Base-by-base conservation (phyloP, 2,888 invertebrate genomes). In the Argyra leucocephala region DNA sequence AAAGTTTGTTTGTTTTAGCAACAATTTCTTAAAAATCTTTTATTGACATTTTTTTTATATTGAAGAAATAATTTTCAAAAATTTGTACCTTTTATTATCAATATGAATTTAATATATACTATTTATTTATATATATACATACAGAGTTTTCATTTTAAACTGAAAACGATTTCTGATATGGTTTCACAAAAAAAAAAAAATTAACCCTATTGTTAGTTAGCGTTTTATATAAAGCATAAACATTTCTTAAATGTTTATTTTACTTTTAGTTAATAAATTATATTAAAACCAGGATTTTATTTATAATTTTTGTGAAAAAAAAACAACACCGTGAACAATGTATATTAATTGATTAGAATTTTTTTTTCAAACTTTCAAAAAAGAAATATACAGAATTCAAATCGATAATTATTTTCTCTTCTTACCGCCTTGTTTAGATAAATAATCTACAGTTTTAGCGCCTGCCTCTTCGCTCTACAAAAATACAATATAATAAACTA, bases 361-460 rank as follows among this genome's bases (percentile, higher is more conserved):
- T 21, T 21, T 57, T 57, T 23, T 22, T 22, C 5, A 48, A 15
- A 48, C 1, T 48, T 48, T 18, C 2, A 48, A 5, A 18, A 37
- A 15, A 37, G 62, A 66, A 66, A 67, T 66, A 65, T 66, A 65
- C 63, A 67, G 64, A 67, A 65, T 65, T 63, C 61, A 65, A 62
- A 31, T 65, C 59, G 18, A 67, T 60, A 59, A 58, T 61, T 63
- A 64, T 61, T 64, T 65, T 66, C 64, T 77, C 80, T 80, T 84
- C 91, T 92, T 91, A 93, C 93, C 93, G 89, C 93, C 93, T 90
- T 94, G 94, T 83, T 90, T 89, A 83, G 89, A 87, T 84, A 94
- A 85, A 87, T 88, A 88, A 83, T 89, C 88, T 84, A 93, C 83
- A 80, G 93, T 93, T 84, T 90, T 88, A 82, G 89, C 88, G 81